Conservation (phyloP, 1,140 invertebrate species). For the Apocrypta bakeri region DNA sequence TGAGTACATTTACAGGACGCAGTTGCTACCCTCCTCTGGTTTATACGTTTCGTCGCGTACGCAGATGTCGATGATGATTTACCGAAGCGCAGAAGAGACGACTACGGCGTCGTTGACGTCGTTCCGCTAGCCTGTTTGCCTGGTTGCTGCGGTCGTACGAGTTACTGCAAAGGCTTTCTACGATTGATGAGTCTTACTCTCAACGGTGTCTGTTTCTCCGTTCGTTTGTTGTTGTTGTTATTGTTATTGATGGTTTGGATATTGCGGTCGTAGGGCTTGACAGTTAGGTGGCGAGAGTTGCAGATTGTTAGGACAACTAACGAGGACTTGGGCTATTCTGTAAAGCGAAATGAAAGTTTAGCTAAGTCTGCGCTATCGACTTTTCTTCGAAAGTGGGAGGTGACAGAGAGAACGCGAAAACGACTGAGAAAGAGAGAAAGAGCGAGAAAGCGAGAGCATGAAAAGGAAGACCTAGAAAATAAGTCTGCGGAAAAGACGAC, state of each 20-base stretch:
- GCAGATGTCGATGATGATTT: not conserved
- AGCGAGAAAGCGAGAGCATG: not conserved
- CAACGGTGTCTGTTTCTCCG: not conserved
- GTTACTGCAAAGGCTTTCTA: not conserved
- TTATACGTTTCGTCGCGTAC: not conserved
- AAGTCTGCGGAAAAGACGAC: constrained; percentile 14
- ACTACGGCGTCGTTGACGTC: not conserved
- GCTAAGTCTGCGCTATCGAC: not conserved
- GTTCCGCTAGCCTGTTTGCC: not conserved
- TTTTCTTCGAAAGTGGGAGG: too few relatives aligned
- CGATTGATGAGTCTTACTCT: not conserved
- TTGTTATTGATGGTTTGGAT: not conserved
- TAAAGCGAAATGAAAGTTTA: not conserved
- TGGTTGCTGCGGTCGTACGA: not conserved
- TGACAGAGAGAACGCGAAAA: not conserved
- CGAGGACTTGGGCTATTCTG: not conserved
- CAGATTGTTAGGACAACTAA: not conserved
- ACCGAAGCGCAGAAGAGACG: not conserved
- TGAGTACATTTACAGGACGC: not conserved
- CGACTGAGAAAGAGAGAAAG: not conserved
- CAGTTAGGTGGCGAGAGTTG: not conserved
- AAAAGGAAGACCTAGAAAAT: not conserved
- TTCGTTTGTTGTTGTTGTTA: not conserved
- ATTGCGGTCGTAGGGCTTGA: not conserved
- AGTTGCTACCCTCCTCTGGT: not conserved